phyloP scores from a whole-genome alignment of 2,888 invertebrate genomes.

The Idaea straminata region DNA sequence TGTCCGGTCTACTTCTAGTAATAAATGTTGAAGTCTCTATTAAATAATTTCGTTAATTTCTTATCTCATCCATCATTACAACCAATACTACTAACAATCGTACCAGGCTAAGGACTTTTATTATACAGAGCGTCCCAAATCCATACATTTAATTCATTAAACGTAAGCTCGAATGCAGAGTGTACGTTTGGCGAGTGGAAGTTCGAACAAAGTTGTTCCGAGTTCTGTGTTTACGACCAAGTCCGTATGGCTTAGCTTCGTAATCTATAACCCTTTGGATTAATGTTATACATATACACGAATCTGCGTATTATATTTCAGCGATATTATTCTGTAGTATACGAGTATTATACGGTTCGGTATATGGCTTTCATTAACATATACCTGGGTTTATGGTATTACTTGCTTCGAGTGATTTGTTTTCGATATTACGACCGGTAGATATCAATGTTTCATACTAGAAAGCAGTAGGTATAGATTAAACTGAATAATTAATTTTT shows the following conservation, averaged over 20 bases:
- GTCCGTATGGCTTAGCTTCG: constrained; percentile 2
- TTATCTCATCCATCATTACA: neutral
- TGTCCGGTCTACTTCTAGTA: too few relatives aligned
- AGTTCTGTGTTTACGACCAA: constrained; percentile 1
- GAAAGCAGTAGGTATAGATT: neutral
- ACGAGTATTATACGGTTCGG: neutral
- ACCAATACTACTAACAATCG: neutral
- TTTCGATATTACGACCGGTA: neutral
- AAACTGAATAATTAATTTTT: too few relatives aligned
- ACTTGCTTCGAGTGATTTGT: neutral
- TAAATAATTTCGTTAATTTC: too few relatives aligned
- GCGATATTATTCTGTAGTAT: neutral
- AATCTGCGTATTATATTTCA: neutral
- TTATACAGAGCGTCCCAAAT: neutral
- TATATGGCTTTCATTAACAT: neutral
- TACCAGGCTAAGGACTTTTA: constrained; percentile 1
- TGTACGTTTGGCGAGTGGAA: neutral
- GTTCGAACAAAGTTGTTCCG: constrained; percentile 2
- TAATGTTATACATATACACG: constrained; percentile 4
- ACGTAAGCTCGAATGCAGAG: constrained; percentile 5
- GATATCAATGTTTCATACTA: neutral
- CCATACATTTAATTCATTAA: constrained; percentile 2
- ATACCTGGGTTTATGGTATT: neutral
- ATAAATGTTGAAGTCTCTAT: too few relatives aligned
- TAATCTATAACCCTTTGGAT: constrained; percentile 5